Evolutionary conservation across 2,113 vertebrate species (phyloP).

Genomic region (Mirounga angustirostris): DNA sequence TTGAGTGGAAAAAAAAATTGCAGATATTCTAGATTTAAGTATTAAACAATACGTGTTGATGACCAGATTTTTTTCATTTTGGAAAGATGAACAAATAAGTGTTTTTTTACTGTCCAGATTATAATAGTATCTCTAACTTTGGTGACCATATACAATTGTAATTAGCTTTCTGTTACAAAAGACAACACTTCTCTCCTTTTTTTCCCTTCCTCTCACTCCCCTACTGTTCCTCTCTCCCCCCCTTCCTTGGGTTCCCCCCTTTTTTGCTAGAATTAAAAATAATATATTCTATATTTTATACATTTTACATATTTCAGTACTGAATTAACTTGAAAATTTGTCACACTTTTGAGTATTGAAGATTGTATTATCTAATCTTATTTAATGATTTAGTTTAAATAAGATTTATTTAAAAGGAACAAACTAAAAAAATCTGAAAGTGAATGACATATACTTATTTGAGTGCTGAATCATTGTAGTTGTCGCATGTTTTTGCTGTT

Average conservation of each 20-base stretch:
- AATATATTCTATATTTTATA: not conserved
- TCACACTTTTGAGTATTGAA: not conserved
- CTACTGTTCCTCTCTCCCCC: not conserved
- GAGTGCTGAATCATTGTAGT: slow-evolving; percentile 53
- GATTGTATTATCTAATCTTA: not conserved
- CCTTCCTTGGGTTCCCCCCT: rapidly evolving
- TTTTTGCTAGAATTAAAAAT: not conserved
- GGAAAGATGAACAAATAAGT: slow-evolving; percentile 33
- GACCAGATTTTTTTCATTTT: slow-evolving; percentile 11
- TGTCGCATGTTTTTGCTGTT: slow-evolving; percentile 55
- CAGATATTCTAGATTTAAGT: not conserved
- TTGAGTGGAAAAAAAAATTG: slow-evolving; percentile 18
- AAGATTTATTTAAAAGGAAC: not conserved
- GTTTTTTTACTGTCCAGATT: slow-evolving; percentile 40
- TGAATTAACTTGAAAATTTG: slow-evolving; percentile 55
- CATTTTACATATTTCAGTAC: not conserved
- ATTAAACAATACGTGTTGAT: not conserved
- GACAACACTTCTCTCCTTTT: not conserved
- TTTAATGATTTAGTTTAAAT: not conserved
- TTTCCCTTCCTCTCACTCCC: not conserved
- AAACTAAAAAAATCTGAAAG: not conserved
- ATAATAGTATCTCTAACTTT: slow-evolving; percentile 28
- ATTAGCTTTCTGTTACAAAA: not conserved
- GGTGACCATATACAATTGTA: not conserved
- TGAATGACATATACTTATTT: not conserved